Percentiles rank a stretch among this genome's conserved stretches.
These are phyloP conservation scores for Poeciliopsis occidentalis DNA, from an alignment of 2,113 vertebrate species.

Conservation along the genomic window DNA sequence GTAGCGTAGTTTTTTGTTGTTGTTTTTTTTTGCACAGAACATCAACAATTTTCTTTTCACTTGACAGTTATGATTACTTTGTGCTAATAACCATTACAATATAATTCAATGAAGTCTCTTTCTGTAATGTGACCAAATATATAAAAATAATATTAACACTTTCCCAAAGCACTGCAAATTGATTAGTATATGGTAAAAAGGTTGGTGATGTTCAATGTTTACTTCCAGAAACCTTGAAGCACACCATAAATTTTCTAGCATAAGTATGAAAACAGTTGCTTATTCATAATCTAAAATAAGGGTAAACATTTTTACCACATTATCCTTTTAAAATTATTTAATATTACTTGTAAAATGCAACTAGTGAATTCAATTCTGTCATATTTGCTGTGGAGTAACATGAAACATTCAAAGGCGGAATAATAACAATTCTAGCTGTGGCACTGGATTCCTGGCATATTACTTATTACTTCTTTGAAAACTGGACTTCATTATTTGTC, in stretches of 20 bases:
- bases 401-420: constrained; percentile 41
- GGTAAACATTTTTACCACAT: neutral
- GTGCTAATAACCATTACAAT: neutral
- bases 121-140: neutral
- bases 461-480: constrained; percentile 32
- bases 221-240: neutral
- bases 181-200: no score
- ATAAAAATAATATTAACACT: no score
- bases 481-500: constrained; percentile 22
- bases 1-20: neutral
- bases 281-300: constrained; percentile 19
- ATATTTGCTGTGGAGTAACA: constrained; percentile 25
- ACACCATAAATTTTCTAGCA: neutral
- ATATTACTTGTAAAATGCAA: constrained; percentile 27
- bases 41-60: neutral
- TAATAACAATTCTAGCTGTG: constrained; percentile 30
- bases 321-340: constrained; percentile 1
- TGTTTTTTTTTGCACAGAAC: no score
- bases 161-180: no score
- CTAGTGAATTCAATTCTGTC: constrained; percentile 14
- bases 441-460: constrained; percentile 33
- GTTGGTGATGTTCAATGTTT: neutral
- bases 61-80: neutral
- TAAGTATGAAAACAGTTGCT: neutral
- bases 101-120: neutral